Percentiles rank a stretch among this genome's conserved stretches.
phyloP scores from a whole-genome alignment of 2,888 invertebrate genomes.

The Melanostoma mellinum region DNA sequence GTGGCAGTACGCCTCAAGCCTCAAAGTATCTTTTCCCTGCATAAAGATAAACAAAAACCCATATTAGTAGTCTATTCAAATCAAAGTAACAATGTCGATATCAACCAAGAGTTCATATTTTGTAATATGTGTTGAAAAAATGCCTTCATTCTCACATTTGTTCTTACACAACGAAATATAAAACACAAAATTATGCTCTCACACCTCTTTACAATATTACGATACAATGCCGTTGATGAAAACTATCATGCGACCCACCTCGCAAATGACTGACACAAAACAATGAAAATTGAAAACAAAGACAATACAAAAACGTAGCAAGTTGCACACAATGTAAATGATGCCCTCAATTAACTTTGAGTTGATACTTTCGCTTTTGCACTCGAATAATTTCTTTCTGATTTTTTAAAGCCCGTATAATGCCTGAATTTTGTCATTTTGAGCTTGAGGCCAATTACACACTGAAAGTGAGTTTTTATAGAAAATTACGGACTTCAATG shows the following conservation, averaged over 20 bases:
- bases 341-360: conserved; percentile 5
- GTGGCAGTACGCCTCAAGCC: too few species aligned
- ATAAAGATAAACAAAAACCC: too few species aligned
- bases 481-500: too few species aligned
- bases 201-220: conserved; percentile 5
- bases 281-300: background rate
- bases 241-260: conserved; percentile 21
- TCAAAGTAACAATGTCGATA: too few species aligned
- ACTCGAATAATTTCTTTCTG: conserved; percentile 38
- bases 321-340: conserved; percentile 9
- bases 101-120: too few species aligned
- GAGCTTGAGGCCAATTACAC: conserved; percentile 37
- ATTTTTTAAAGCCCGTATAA: background rate
- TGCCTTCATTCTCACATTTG: too few species aligned
- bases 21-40: too few species aligned
- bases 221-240: background rate
- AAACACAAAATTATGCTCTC: background rate
- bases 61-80: too few species aligned
- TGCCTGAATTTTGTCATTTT: background rate
- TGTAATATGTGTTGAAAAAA: too few species aligned
- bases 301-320: background rate
- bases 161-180: background rate
- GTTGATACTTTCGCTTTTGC: conserved; percentile 47
- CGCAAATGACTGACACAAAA: conserved; percentile 4
- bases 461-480: conserved; percentile 17